Percentiles rank a stretch among this genome's conserved stretches.
These are phyloP conservation scores for Phyllostomus discolor DNA, from an alignment of 2,113 vertebrate genomes.

Conservation along the genomic window DNA sequence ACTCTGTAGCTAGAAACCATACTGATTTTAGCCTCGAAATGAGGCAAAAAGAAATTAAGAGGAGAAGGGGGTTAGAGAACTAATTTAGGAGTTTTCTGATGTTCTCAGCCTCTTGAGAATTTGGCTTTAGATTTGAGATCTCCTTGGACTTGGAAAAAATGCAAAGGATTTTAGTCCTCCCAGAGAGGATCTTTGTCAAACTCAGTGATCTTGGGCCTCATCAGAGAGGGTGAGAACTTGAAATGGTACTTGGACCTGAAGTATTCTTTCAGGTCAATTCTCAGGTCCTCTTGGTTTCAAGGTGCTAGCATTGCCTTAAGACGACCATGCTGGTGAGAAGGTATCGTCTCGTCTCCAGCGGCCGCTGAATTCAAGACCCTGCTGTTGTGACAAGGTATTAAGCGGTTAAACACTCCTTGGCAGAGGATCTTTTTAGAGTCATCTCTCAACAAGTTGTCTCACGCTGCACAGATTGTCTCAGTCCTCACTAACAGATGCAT, in stretches of 20 bases:
- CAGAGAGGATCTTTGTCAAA: neutral
- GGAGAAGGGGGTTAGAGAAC: neutral
- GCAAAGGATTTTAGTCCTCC: neutral
- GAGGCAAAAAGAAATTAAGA: neutral
- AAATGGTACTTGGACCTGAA: neutral
- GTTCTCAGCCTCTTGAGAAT: neutral
- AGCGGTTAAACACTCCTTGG: conserved; percentile 41
- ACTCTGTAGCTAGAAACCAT: neutral
- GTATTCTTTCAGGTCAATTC: neutral
- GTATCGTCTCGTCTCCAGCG: neutral
- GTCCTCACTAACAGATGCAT: conserved; percentile 66
- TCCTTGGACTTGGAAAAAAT: neutral
- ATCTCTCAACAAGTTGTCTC: conserved; percentile 54
- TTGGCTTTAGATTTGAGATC: neutral
- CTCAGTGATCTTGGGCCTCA: neutral
- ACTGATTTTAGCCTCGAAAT: neutral
- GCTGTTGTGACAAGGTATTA: neutral
- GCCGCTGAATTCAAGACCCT: neutral
- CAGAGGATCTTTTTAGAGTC: conserved; percentile 44
- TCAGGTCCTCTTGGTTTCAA: neutral
- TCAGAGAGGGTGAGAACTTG: neutral
- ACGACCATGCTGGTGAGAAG: neutral
- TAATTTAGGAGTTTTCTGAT: neutral
- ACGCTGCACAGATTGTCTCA: conserved; percentile 48
- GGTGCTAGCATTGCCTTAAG: neutral